Conservation (phyloP, 2,797 vertebrate species). For the Hyperoplus immaculatus region DNA sequence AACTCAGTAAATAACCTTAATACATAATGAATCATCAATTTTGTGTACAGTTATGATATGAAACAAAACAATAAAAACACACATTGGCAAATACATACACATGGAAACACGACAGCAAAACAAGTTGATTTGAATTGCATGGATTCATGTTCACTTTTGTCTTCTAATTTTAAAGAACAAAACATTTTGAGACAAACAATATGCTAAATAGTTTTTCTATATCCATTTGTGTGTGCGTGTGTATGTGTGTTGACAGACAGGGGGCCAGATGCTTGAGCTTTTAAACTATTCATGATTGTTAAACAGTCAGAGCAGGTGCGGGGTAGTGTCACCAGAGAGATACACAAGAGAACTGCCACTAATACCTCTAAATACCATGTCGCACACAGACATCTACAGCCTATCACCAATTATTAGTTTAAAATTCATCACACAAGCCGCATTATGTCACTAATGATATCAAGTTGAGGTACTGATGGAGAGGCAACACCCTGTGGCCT, state of each 20-base stretch:
- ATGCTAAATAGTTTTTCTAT: slow-evolving; percentile 16
- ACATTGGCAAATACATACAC: neutral
- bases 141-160: neutral
- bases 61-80: neutral
- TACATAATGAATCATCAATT: neutral
- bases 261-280: slow-evolving; percentile 65
- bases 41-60: neutral
- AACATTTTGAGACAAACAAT: neutral
- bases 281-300: slow-evolving; percentile 81
- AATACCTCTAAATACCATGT: slow-evolving; percentile 67
- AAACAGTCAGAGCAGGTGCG: slow-evolving; percentile 82
- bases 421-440: slow-evolving; percentile 30
- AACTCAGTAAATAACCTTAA: neutral
- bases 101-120: neutral
- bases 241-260: slow-evolving; percentile 30
- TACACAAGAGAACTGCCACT: slow-evolving; percentile 57
- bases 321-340: slow-evolving; percentile 56
- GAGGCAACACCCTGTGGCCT: neutral
- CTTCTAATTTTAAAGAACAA: neutral
- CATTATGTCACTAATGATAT: slow-evolving; percentile 14
- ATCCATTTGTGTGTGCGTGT: slow-evolving; percentile 8
- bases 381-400: slow-evolving; percentile 31
- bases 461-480: slow-evolving; percentile 15
- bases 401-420: slow-evolving; percentile 32
- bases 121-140: neutral